A percentile compares a stretch with the other conserved stretches of the same genome.
These are phyloP conservation scores for Lepus americanus DNA, from an alignment of 2,113 vertebrate species.

Conservation along the genomic window DNA sequence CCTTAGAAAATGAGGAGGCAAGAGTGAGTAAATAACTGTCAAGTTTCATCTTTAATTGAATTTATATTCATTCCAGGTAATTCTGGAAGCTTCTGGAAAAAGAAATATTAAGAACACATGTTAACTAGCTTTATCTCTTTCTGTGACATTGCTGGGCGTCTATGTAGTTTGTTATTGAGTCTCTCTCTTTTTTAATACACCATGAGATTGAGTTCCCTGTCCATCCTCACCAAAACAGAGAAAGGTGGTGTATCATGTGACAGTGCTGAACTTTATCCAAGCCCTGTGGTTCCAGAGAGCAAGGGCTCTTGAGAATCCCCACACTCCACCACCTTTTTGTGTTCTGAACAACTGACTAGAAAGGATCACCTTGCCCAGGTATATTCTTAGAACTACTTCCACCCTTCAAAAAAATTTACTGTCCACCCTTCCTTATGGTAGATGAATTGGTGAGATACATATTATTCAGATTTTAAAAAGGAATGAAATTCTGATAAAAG, in stretches of 20 bases:
- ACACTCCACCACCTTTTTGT: not conserved
- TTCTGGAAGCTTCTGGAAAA: not conserved
- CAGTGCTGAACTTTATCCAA: not conserved
- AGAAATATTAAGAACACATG: not conserved
- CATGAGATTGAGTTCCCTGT: not conserved
- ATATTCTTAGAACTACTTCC: not conserved
- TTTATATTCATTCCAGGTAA: not conserved
- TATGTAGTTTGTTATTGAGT: not conserved
- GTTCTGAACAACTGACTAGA: not conserved
- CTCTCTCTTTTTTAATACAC: not conserved
- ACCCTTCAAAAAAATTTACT: not conserved
- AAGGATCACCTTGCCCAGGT: not conserved
- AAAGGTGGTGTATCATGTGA: not conserved
- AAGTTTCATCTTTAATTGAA: slow-evolving; percentile 3
- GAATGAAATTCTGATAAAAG: not conserved
- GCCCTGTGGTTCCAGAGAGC: not conserved
- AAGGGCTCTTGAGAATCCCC: not conserved
- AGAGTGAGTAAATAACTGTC: not conserved
- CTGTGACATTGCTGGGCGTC: not conserved
- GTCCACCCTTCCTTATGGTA: not conserved
- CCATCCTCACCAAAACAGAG: not conserved
- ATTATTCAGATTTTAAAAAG: not conserved
- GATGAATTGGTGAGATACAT: not conserved
- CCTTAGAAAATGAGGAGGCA: not conserved
- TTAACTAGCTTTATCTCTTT: not conserved